These are phyloP conservation scores for Kradibia gibbosae DNA, from an alignment of 1,140 invertebrate species.

Conservation along the genomic window DNA sequence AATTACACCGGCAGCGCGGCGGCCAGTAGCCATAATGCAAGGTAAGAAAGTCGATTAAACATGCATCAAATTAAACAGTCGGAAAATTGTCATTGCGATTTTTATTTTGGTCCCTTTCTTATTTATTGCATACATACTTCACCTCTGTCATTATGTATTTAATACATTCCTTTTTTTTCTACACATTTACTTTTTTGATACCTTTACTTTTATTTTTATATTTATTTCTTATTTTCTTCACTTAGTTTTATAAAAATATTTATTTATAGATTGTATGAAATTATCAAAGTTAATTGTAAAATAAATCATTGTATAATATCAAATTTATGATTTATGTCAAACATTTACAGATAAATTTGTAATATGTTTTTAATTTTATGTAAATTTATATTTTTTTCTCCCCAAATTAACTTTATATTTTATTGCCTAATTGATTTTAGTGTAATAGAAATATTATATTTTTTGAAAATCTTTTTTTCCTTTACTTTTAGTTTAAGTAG, in stretches of 20 bases:
- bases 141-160: constrained; percentile 54
- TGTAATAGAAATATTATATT: constrained; percentile 14
- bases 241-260: neutral
- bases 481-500: constrained; percentile 36
- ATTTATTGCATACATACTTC: constrained; percentile 57
- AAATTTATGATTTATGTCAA: constrained; percentile 5
- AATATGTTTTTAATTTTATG: neutral
- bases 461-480: constrained; percentile 27
- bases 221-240: constrained; percentile 2
- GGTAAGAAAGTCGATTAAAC: constrained; percentile 71
- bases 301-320: neutral
- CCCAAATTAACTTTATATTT: neutral
- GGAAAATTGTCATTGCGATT: constrained; percentile 67
- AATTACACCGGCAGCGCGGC: constrained; percentile 74
- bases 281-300: neutral
- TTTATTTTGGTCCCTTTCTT: constrained; percentile 62
- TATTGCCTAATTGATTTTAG: constrained; percentile 33
- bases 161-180: constrained; percentile 29
- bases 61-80: constrained; percentile 70
- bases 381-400: neutral
- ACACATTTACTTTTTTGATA: constrained; percentile 8
- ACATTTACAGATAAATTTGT: neutral
- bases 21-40: constrained; percentile 73
- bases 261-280: neutral
- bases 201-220: neutral